phyloP scores from a whole-genome alignment of 2,797 vertebrate genomes.

The Meriones psammophilus region DNA sequence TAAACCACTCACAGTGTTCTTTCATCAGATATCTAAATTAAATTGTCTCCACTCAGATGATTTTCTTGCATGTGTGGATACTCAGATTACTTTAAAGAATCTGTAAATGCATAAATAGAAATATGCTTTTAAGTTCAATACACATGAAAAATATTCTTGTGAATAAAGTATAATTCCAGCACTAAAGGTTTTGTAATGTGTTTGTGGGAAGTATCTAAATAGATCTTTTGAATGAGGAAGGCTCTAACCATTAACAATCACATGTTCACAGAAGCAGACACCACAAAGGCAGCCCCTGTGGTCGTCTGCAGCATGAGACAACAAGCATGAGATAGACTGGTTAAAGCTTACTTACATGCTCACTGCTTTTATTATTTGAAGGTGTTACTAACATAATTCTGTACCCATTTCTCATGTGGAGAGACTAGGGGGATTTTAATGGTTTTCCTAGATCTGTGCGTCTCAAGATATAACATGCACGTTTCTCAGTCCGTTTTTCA shows the following conservation, averaged over 20 bases:
- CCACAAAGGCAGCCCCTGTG: background rate
- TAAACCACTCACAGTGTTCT: background rate
- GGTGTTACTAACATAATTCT: background rate
- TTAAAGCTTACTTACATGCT: background rate
- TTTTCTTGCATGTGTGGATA: background rate
- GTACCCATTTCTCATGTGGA: background rate
- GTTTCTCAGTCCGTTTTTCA: background rate
- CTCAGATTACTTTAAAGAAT: background rate
- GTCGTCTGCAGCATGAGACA: background rate
- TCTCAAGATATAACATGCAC: background rate
- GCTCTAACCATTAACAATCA: background rate
- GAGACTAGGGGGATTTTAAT: background rate
- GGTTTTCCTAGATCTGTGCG: background rate
- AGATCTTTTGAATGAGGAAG: background rate
- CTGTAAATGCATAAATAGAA: background rate
- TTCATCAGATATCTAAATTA: background rate
- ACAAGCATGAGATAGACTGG: background rate
- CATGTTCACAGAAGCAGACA: background rate
- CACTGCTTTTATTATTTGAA: background rate
- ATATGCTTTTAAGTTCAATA: background rate
- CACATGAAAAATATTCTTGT: background rate
- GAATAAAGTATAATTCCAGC: background rate
- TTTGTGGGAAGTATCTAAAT: background rate
- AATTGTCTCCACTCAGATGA: background rate
- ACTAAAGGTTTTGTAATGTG: background rate